These are phyloP conservation scores for Drosophila pachea DNA, from an alignment of 1,140 invertebrate genomes.

Conservation along the genomic window DNA sequence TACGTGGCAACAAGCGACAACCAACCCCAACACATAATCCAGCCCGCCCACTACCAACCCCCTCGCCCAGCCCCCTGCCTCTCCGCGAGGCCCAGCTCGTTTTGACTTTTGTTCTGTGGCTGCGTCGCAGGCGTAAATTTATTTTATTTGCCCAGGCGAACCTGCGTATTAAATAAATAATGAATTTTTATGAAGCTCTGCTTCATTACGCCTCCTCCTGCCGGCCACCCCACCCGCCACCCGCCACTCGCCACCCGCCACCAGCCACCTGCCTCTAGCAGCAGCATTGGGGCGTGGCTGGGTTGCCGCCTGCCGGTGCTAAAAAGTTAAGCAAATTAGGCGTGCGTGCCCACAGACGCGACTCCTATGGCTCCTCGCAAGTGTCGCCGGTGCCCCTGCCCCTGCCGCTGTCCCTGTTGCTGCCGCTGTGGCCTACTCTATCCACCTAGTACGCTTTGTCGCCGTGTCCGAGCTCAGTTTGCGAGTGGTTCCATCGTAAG, in stretches of 20 bases:
- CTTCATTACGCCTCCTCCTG: slow-evolving; percentile 65
- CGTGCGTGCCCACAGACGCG: slow-evolving; percentile 61
- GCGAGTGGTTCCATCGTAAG: slow-evolving; percentile 53
- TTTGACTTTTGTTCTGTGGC: slow-evolving; percentile 66
- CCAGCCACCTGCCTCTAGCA: neutral
- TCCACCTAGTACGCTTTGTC: slow-evolving; percentile 2
- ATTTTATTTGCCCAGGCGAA: slow-evolving; percentile 64
- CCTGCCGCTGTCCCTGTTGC: neutral
- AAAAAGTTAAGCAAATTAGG: slow-evolving; percentile 77
- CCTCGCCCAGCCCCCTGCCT: slow-evolving; percentile 2
- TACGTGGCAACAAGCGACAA: slow-evolving; percentile 49
- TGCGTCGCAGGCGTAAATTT: slow-evolving; percentile 67
- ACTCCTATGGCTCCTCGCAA: slow-evolving; percentile 43
- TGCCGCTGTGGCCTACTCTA: no score
- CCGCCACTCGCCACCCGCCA: neutral
- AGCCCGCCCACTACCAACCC: neutral
- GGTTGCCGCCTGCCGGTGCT: slow-evolving; percentile 53
- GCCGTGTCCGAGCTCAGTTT: slow-evolving; percentile 15
- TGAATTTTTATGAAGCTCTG: slow-evolving; percentile 76
- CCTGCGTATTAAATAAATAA: slow-evolving; percentile 76
- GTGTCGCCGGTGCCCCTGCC: neutral
- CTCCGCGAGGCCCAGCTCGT: no score
- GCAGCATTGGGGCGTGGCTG: slow-evolving; percentile 2
- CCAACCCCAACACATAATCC: neutral
- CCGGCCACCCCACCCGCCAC: neutral